Base-by-base conservation (phyloP, 2,888 invertebrate genomes). In the Melitaea athalia region DNA sequence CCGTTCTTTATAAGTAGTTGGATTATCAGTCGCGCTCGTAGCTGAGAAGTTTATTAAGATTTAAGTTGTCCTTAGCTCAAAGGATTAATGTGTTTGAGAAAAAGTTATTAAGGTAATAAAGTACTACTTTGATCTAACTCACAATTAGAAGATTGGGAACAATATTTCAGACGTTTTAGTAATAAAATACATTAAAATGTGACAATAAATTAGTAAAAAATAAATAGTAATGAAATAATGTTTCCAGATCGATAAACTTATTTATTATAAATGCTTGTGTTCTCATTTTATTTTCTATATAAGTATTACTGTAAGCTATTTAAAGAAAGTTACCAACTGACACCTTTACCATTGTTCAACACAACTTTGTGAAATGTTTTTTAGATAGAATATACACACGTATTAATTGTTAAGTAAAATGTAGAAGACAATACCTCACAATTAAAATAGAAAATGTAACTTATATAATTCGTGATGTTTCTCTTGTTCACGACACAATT, bases 1-100 rank as follows among this genome's bases (percentile, higher is more conserved):
- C 65, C 70, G 66, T 63, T 69, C 62, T 61, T 61, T 61, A 43
- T 64, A 71, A 71, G 64, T 64, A 68, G 60, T 63, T 33, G 50
- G 59, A 59, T 64, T 70, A 70, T 67, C 69, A 63, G 45, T 62
- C 52, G 59, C 57, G 64, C 63, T 63, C 63, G 63, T 63, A 64
- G 53, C 52, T 66, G 66, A 59, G 65, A 64, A 68, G 70, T 66
- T 65, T 66, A 68, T 68, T 70, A 70, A 47, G 52, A 65, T 50
- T 68, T 65, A 65, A 68, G 65, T 59, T 38, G 59, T 66, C 47
- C 63, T 24, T 64, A 63, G 55, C 65, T 66, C 47, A 59, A 17
- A 38, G 52, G 64, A 68, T 64, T 57, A 57, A 57, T 57, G 33
- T 55, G 33, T 55, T 14, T 42, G 57, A 57, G 57, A 57, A 55